Base-by-base conservation (phyloP, 2,888 invertebrate genomes). In the Meteorus cinctellus region DNA sequence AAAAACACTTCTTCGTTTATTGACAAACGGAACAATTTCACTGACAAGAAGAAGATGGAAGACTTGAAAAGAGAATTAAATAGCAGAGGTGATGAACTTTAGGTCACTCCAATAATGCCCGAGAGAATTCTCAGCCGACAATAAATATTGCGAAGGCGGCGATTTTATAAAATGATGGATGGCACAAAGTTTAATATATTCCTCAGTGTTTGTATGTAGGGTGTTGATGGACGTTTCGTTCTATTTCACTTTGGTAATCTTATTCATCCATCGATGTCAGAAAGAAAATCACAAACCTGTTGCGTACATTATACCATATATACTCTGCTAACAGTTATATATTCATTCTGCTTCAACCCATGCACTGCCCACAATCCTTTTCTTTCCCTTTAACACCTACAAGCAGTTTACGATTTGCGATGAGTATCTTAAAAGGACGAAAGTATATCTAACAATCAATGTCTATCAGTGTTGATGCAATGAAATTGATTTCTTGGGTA, bases 221-320 rank as follows among this genome's bases (percentile, higher is more conserved):
- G 31, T 31, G n/a, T 34, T 31, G 16, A 29, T 41, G 36, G 34
- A 19, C 34, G 36, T 34, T 65, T 65, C 41, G 5, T 66, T 41
- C 41, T 66, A 34, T 66, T 36, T 24, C 24, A 19, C 66, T 14
- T 24, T 19, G 24, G n/a, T 19, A 69, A 69, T 51, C 55, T 69
- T 34, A 69, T 59, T 69, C 51, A 69, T 69, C 24, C 55, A 69
- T 69, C 69, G 55, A 14, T 29, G 60, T 29, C 71, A 60, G 41
- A 60, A 68, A 70, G 41, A 75, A 63, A 75, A 75, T 55, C 55
- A 41, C 24, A 48, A 75, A 75, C 74, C 74, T 75, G 69, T 75
- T 69, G 68, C 75, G 72, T 72, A 51, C 27, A 41, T 31, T 55
- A 34, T 19, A 55, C 55, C 19, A 19, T 19, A 6, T 55, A 2